Evolutionary conservation across 2,113 vertebrate genomes (phyloP), one percentile per base, ranked within the genome.

Genomic region (Actinemys pallida): DNA sequence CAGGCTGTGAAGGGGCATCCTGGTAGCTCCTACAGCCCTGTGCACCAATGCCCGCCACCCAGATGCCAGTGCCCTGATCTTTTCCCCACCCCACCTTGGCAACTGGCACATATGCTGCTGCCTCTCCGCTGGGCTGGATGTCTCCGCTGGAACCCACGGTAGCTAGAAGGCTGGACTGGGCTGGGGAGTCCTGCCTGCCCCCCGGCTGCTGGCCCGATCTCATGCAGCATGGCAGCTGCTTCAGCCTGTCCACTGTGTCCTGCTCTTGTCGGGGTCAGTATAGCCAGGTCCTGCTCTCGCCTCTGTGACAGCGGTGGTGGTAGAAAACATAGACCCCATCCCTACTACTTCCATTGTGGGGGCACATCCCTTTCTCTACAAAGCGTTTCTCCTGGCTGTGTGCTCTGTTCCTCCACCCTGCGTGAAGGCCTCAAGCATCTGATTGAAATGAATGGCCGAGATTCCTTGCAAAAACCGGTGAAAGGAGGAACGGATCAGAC

Each of bases 351-450:
- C 57, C 57, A 59, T 27, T 59, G 10, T 1, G 3, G 5, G 2
- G 27, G 59, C 22, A 89, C 25, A 57, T 89, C 57, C 17, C 86
- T n/a, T 79, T 62, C 14, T 22, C 31, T 4, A 0, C 24, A 17
- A 65, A 53, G 42, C 50, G 49, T 72, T 3, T 10, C 42, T 89
- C 29, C 19, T 1, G 0, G 20, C 59, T 85, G 49, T 25, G 81
- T 75, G 57, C 57, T 83, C n/a, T 57, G 45, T 72, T 31, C 14
- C 31, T 56, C 72, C 89, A 27, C 39, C 81, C 14, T 16, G 54
- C 45, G 19, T 1, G 0, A 78, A 86, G 81, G 53, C 12, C 17
- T 86, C 1, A 0, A 19, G 6, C 62, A 10, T 62, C 56, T 53
- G 45, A 3, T 19, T 42, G 20, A 75, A 90, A 29, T 25, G 49